Evolutionary conservation across 2,888 invertebrate genomes (phyloP), one percentile per base, ranked within the genome.

Genomic region (Argynnis bischoffii): DNA sequence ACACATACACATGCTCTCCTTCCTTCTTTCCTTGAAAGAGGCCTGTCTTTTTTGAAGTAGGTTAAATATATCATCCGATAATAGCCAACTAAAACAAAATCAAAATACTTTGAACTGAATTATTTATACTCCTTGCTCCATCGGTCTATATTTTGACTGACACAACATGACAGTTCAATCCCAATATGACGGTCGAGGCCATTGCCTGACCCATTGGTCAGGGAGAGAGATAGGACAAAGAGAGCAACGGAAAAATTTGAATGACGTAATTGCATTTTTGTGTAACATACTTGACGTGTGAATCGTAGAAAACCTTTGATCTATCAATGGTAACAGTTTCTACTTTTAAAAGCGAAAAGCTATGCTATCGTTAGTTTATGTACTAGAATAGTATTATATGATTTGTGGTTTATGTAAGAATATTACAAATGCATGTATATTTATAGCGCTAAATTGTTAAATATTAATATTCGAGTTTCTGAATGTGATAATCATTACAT

Each of bases 161-260:
- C 50, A 51, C 16, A 48, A 48, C 60, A 48, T 59, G 48, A 59
- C 48, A 59, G 31, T 60, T 16, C 48, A 61, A 61, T 61, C 35
- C 60, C 60, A 51, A 50, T 51, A 35, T 61, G 60, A 61, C 60
- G 50, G 50, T 51, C 57, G 57, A n/a, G 26, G 59, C 47, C 26
- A 59, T 59, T n/a, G n/a, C n/a, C n/a, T n/a, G n/a, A n/a, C n/a
- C n/a, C n/a, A n/a, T n/a, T n/a, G n/a, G n/a, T n/a, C n/a, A n/a
- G 59, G 47, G 26, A 26, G 47, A 59, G 60, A 51, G 6, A 51
- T 51, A 18, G 50, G 60, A 50, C 61, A 35, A 50, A 51, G 16
- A 51, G 51, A 59, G 46, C 26, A 59, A 41, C 11, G 51, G 31
- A 51, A 61, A 59, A 48, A 51, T 50, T 35, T 18, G 35, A 35